Conservation (phyloP, 2,113 vertebrate genomes). For the Entelurus aequoreus region DNA sequence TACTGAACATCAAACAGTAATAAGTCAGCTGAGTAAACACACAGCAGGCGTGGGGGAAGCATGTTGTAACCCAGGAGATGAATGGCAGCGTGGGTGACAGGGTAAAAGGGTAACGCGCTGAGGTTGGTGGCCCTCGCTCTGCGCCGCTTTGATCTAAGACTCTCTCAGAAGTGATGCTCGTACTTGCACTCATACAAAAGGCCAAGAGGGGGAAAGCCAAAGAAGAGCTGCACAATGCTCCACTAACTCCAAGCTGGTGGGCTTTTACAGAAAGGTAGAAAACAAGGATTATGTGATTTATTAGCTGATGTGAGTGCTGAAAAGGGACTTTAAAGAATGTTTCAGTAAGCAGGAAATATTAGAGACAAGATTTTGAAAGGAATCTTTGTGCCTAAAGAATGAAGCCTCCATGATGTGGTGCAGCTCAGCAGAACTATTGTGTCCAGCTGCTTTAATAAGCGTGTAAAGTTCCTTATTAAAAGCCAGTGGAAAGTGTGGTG, state of each 20-base stretch:
- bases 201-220: conserved; percentile 26
- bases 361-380: conserved; percentile 52
- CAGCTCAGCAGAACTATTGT: conserved; percentile 26
- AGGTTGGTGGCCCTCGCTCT: conserved; percentile 44
- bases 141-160: conserved; percentile 54
- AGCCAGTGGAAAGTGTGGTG: conserved; percentile 19
- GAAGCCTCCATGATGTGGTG: conserved; percentile 42
- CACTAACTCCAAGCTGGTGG: conserved; percentile 36
- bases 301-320: conserved; percentile 52
- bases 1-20: conserved; percentile 59
- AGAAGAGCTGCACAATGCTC: conserved; percentile 54
- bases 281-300: conserved; percentile 65
- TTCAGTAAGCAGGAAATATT: conserved; percentile 55
- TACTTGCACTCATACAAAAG: conserved; percentile 42
- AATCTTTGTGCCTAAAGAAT: conserved; percentile 54
- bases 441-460: conserved; percentile 34
- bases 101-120: conserved; percentile 53
- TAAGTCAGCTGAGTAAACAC: conserved; percentile 68
- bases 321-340: conserved; percentile 50
- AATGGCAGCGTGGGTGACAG: conserved; percentile 63
- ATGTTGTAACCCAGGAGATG: conserved; percentile 50
- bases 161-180: conserved; percentile 29
- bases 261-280: conserved; percentile 44
- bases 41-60: conserved; percentile 33
- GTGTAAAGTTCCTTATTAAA: conserved; percentile 36